Conservation (phyloP, 2,797 vertebrate genomes). For the Uromys caudimaculatus region DNA sequence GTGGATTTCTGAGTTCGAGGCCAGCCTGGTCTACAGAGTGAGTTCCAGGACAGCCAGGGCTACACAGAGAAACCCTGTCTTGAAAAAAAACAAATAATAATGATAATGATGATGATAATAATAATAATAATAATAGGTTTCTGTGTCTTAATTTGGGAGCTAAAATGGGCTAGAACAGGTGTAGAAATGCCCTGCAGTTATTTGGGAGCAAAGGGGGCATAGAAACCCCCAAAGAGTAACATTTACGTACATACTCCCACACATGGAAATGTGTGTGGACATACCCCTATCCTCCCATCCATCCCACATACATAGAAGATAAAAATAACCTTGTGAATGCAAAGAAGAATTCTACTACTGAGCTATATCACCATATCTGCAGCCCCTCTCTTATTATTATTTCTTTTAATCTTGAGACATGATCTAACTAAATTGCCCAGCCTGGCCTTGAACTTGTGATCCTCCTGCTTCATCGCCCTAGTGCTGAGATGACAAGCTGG, state of each 20-base stretch:
- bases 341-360: not conserved
- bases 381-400: not conserved
- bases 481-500: not conserved
- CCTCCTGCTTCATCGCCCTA: not conserved
- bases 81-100: no score
- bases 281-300: not conserved
- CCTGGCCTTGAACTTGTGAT: not conserved
- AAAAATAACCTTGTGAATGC: not conserved
- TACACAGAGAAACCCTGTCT: no score
- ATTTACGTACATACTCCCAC: not conserved
- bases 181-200: not conserved
- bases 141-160: not conserved
- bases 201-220: not conserved
- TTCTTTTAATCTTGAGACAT: not conserved
- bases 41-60: no score
- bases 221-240: not conserved
- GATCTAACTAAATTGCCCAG: not conserved
- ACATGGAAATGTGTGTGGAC: not conserved
- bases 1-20: no score
- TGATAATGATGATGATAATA: no score
- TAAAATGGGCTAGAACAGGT: not conserved
- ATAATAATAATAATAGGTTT: not conserved
- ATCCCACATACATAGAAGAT: not conserved
- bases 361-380: not conserved
- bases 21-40: no score